Percentiles rank a stretch among this genome's conserved stretches.
Evolutionary conservation across 2,888 invertebrate genomes (phyloP).

Genomic region (Limnephilus rhombicus): DNA sequence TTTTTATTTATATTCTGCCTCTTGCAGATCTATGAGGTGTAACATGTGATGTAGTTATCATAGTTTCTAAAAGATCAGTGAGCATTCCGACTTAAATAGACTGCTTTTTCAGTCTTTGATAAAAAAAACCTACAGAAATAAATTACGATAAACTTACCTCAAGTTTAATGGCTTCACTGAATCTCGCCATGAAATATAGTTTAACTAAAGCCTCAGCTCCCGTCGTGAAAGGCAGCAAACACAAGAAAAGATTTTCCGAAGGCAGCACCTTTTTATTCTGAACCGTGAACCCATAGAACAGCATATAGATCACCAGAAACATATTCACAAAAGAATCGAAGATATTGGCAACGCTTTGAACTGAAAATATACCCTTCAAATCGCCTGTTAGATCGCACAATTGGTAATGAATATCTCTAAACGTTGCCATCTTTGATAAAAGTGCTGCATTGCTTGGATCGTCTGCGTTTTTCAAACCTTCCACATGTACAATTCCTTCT

Average conservation of each 20-base stretch:
- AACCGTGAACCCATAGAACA: constrained; percentile 50
- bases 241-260: constrained; percentile 11
- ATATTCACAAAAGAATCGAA: constrained; percentile 55
- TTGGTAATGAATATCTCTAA: constrained; percentile 52
- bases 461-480: not conserved
- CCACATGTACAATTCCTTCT: not conserved
- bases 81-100: too few relatives aligned
- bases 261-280: constrained; percentile 39
- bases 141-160: constrained; percentile 44
- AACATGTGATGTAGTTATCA: too few relatives aligned
- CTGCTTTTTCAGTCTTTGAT: too few relatives aligned
- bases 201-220: constrained; percentile 48
- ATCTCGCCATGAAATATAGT: constrained; percentile 51
- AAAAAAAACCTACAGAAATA: not conserved
- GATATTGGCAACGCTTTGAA: constrained; percentile 53
- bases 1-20: too few relatives aligned
- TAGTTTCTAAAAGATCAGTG: too few relatives aligned
- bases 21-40: too few relatives aligned
- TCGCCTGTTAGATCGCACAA: constrained; percentile 56
- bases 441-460: not conserved
- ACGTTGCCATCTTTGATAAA: constrained; percentile 10
- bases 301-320: constrained; percentile 46
- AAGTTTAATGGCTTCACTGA: constrained; percentile 43
- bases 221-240: constrained; percentile 41
- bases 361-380: constrained; percentile 51